A percentile compares a stretch with the other conserved stretches of the same genome.
Evolutionary conservation across 2,113 vertebrate genomes (phyloP).

Genomic region (Castor canadensis): DNA sequence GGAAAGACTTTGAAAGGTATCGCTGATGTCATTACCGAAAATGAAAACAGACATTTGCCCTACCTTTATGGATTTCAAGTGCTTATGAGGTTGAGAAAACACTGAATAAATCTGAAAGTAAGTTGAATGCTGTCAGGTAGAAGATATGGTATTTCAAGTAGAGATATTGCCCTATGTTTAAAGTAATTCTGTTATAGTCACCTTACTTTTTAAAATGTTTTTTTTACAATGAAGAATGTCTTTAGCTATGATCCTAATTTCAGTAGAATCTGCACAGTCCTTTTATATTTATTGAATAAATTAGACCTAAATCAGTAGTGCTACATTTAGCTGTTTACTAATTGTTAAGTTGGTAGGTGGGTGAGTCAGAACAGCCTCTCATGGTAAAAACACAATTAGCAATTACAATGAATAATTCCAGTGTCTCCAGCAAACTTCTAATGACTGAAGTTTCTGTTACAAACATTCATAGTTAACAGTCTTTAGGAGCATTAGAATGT

Average conservation of each 20-base stretch:
- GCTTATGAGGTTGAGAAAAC: conserved; percentile 41
- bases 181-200: conserved; percentile 44
- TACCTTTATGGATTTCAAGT: conserved; percentile 39
- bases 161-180: conserved; percentile 41
- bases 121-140: conserved; percentile 48
- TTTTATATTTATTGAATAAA: conserved; percentile 17
- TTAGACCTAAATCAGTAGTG: conserved; percentile 28
- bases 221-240: conserved; percentile 23
- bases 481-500: background rate
- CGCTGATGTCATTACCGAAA: conserved; percentile 27
- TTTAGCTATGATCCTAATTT: conserved; percentile 29
- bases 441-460: conserved; percentile 17
- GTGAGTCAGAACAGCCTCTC: conserved; percentile 24
- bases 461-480: conserved; percentile 10
- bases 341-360: background rate
- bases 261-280: background rate
- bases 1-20: conserved; percentile 8
- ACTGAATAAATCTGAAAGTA: conserved; percentile 54
- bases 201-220: background rate
- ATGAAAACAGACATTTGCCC: background rate
- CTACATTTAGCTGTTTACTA: conserved; percentile 19
- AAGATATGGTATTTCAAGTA: conserved; percentile 33
- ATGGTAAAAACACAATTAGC: background rate
- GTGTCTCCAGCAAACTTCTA: background rate
- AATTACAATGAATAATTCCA: background rate